phyloP scores from a whole-genome alignment of 2,113 vertebrate genomes.

The Carollia perspicillata region DNA sequence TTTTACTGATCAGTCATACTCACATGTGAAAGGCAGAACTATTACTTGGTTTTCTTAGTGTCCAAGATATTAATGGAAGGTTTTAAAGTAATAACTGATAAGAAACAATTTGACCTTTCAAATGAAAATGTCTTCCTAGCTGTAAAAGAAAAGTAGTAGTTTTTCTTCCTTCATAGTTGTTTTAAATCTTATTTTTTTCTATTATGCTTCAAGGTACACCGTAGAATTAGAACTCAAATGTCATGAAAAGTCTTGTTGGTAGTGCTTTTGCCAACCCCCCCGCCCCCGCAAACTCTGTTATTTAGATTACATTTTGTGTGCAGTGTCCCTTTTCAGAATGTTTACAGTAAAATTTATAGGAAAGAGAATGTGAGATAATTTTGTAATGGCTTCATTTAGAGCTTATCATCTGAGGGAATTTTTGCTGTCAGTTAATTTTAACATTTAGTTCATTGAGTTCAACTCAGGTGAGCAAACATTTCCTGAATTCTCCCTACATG shows the following conservation, averaged over 20 bases:
- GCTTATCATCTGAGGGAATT: not conserved
- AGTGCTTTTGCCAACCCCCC: not conserved
- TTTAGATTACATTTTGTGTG: not conserved
- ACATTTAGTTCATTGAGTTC: not conserved
- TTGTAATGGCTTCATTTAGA: conserved; percentile 11
- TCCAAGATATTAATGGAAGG: not conserved
- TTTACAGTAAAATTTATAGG: not conserved
- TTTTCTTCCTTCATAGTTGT: not conserved
- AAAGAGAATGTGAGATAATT: not conserved
- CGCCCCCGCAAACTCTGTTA: not conserved
- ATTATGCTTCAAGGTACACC: not conserved
- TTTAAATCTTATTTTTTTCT: conserved; percentile 28
- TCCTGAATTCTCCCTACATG: not conserved
- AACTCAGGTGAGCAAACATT: not conserved
- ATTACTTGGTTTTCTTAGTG: not conserved
- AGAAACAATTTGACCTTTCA: conserved; percentile 3
- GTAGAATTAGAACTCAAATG: not conserved
- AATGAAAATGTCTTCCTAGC: conserved; percentile 25
- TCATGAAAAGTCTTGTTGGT: not conserved
- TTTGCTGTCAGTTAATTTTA: conserved; percentile 5
- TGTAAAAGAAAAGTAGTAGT: not conserved
- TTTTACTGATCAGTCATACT: not conserved
- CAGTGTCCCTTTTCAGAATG: not conserved
- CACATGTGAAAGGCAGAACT: not conserved
- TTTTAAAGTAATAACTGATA: conserved; percentile 27